These are phyloP conservation scores for Pituophis catenifer DNA, from an alignment of 2,113 vertebrate genomes.

Conservation along the genomic window DNA sequence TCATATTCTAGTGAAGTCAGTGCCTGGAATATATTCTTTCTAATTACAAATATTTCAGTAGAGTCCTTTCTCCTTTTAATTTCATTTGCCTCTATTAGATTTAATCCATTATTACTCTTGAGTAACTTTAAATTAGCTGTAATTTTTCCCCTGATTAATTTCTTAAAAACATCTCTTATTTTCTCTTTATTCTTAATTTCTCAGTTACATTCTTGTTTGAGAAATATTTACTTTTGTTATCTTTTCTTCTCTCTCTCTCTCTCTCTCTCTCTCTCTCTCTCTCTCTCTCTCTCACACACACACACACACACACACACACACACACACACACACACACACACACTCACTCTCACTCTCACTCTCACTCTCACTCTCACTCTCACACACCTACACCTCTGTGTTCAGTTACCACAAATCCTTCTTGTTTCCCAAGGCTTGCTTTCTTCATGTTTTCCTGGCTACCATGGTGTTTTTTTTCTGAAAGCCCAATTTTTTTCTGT, in stretches of 20 bases:
- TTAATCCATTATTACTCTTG: background rate
- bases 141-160: background rate
- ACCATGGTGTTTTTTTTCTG: background rate
- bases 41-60: background rate
- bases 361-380: too few species aligned
- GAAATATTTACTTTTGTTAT: background rate
- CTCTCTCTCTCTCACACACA: too few species aligned
- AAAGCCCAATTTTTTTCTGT: background rate
- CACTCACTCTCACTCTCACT: rapidly evolving
- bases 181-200: background rate
- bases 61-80: background rate
- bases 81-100: background rate
- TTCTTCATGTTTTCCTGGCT: background rate
- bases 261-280: too few species aligned
- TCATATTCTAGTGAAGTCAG: background rate
- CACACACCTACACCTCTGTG: background rate
- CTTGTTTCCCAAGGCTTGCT: background rate
- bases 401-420: background rate
- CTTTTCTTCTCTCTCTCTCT: background rate
- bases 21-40: background rate
- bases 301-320: too few species aligned
- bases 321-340: too few species aligned
- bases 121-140: background rate
- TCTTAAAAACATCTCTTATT: background rate
- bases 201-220: background rate